Percentiles rank a stretch among this genome's conserved stretches.
Evolutionary conservation across 1,140 invertebrate species (phyloP).

Genomic region (Drosophila mayri): DNA sequence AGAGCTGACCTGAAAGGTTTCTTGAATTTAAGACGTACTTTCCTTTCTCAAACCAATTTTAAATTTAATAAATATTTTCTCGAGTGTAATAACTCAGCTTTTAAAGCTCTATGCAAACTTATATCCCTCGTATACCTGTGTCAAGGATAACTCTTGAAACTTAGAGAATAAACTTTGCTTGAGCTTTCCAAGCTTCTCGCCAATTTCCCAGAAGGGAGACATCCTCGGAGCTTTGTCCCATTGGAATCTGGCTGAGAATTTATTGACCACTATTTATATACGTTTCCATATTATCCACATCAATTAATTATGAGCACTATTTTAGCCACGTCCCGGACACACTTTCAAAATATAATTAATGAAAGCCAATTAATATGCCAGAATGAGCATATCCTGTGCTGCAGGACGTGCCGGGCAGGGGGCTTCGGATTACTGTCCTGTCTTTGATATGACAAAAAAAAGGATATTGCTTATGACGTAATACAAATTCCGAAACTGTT

Average conservation of each 20-base stretch:
- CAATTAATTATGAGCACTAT: slow-evolving; percentile 68
- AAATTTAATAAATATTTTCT: neutral
- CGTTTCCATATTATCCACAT: slow-evolving; percentile 37
- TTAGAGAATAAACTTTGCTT: neutral
- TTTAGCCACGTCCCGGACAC: slow-evolving; percentile 47
- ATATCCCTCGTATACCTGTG: neutral
- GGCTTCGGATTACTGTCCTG: slow-evolving; percentile 32
- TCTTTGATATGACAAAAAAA: slow-evolving; percentile 17
- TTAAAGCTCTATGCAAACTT: neutral
- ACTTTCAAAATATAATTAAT: slow-evolving; percentile 71
- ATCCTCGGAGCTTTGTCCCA: slow-evolving; percentile 11
- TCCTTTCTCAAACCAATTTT: too few relatives aligned
- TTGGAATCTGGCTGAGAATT: slow-evolving; percentile 17
- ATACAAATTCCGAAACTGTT: slow-evolving; percentile 7
- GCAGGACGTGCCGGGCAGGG: slow-evolving; percentile 14
- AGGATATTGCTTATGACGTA: slow-evolving; percentile 21
- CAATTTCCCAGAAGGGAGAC: too few relatives aligned
- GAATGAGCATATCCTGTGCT: slow-evolving; percentile 32
- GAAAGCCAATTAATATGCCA: slow-evolving; percentile 69
- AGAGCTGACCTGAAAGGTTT: too few relatives aligned
- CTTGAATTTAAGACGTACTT: too few relatives aligned
- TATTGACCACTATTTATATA: slow-evolving; percentile 16
- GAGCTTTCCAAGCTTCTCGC: neutral
- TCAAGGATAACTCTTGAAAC: neutral
- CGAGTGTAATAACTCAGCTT: neutral